Evolutionary conservation across 2,888 invertebrate species (phyloP).

Genomic region (Rotaria sp.): DNA sequence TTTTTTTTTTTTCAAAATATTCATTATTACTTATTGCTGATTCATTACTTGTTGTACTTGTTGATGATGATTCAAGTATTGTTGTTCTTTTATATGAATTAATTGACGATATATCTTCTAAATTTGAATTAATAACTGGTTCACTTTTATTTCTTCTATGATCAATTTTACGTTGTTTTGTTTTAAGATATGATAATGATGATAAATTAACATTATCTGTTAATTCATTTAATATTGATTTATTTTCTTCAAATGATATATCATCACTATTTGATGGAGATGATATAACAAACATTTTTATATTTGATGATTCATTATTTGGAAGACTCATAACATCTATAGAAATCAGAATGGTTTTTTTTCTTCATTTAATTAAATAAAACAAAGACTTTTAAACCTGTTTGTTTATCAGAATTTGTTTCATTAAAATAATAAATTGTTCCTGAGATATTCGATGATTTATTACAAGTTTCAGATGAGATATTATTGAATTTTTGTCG

Average conservation of each 20-base stretch:
- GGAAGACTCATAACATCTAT: neutral
- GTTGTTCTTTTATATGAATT: too few relatives aligned
- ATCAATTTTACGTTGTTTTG: neutral
- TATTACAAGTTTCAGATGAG: neutral
- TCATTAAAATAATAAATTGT: neutral
- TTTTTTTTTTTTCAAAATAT: neutral
- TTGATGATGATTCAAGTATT: neutral
- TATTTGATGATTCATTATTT: neutral
- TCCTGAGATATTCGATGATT: neutral
- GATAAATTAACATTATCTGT: neutral
- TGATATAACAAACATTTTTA: neutral
- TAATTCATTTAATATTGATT: neutral
- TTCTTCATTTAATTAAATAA: neutral
- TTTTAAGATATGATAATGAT: neutral
- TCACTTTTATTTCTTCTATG: conserved; percentile 24
- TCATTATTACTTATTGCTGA: neutral
- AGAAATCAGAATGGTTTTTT: neutral
- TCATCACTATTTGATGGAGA: neutral
- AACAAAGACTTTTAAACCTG: neutral
- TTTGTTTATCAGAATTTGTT: neutral
- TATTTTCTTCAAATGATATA: neutral
- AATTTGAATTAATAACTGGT: neutral
- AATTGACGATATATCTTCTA: neutral
- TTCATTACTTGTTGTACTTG: neutral
- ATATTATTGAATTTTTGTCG: neutral